phyloP scores from a whole-genome alignment of 2,888 invertebrate genomes.

The Steinernema hermaphroditum region DNA sequence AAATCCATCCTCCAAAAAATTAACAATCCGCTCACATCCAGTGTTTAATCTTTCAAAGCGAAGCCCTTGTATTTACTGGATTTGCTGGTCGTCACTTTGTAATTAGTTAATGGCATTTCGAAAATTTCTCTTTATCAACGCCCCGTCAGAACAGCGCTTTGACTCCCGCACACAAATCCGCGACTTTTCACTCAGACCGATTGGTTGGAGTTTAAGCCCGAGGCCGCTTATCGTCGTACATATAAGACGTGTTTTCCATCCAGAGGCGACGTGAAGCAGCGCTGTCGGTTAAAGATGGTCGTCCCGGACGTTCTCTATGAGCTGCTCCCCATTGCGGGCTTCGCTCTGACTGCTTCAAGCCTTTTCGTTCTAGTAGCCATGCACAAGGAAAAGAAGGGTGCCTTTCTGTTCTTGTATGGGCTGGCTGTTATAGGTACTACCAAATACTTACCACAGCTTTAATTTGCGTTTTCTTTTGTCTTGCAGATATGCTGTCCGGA shows the following conservation, averaged over 20 bases:
- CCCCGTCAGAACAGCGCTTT: background rate
- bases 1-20: background rate
- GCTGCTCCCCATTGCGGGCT: conserved; percentile 28
- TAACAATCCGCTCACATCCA: too few relatives aligned
- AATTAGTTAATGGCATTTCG: conserved; percentile 18
- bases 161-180: conserved; percentile 22
- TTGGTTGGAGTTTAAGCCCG: background rate
- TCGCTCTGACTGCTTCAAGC: conserved; percentile 23
- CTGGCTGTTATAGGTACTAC: conserved; percentile 4
- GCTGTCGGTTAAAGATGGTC: background rate
- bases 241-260: background rate
- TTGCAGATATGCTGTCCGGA: conserved; percentile 34
- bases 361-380: conserved; percentile 21
- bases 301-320: conserved; percentile 32
- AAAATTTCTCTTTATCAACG: background rate
- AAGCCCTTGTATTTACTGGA: background rate
- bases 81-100: background rate
- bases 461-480: too few relatives aligned
- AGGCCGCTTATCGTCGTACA: background rate
- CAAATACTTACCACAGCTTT: too few relatives aligned
- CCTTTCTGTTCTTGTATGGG: conserved; percentile 28
- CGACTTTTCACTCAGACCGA: conserved; percentile 11
- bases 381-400: conserved; percentile 19
- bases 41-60: background rate
- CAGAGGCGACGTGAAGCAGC: background rate